Base-by-base conservation (phyloP, 2,113 vertebrate species). In the Sinosuthora webbiana region DNA sequence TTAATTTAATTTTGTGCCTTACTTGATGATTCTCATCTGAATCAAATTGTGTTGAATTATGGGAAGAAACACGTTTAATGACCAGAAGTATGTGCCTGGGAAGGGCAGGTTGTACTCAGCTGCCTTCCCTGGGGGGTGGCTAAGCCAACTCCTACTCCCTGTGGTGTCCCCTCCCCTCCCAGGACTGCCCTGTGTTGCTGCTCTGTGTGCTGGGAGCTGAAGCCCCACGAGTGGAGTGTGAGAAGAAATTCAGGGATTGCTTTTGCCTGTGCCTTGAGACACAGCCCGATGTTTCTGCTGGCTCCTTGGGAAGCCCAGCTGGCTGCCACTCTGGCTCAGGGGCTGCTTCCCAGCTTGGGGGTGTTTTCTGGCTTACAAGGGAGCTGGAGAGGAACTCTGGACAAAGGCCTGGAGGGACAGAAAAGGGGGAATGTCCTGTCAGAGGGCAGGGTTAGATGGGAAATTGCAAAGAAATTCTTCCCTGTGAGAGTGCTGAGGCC, bases 161-260 rank as follows among this genome's bases (percentile, higher is more conserved):
- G 44, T 25, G 39, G 27, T 31, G 42, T 69, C 44, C 10, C 23
- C 28, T 87, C 21, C 35, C 18, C 23, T 37, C 45, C 52, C 10
- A 7, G 13, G 33, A 28, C 11, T 20, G 39, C 33, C 10, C 42
- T 28, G 37, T 31, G 47, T n/a, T 42, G 28, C 49, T 8, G 6
- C 6, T 56, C 45, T 3, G 0, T 17, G 10, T 19, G 56, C 65
- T 55, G 49, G 44, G 76, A n/a, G 49, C 57, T 24, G 21, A 41
- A 59, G 20, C 44, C 9, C 2, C 27, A 1, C 1, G 0, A 55
- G 63, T 39, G 0, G 1, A 22, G 5, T 7, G 21, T 0, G 0
- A 55, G 70, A 35, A 85, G 41, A 45, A 59, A 57, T 33, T 39
- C 11, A 8, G 59, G 35, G 41, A 35, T 33, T 55, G 49, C n/a